Evolutionary conservation across 1,140 invertebrate genomes (phyloP), one percentile per base, ranked within the genome.

Genomic region (Camponotus vicinus): DNA sequence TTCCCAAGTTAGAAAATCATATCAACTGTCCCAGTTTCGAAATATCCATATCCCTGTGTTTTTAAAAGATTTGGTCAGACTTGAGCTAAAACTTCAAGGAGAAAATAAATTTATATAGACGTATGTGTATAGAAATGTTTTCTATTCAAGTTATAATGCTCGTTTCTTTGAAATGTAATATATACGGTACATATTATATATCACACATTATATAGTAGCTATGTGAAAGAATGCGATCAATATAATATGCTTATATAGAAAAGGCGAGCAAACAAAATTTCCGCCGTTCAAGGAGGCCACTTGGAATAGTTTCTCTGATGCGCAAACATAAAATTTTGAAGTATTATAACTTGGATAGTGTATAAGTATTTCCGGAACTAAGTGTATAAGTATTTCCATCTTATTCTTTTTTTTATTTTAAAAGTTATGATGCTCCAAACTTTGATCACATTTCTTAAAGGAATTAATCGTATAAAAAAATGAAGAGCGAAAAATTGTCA

Each of bases 81-180:
- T 66, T 78, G 13, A 45, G 59, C 21, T 42, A 15, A 52, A 77
- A 77, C 27, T 77, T 40, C 15, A 27, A 66, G 34, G 42, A 66
- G 61, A 32, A 78, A 78, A 78, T 78, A 66, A 78, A 78, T 66
- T 66, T 18, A 40, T 64, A 45, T 77, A 64, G 75, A 77, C 27
- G 57, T 45, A 32, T 13, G 37, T 18, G 64, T 11, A 37, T 11
- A 27, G 40, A 34, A 78, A 66, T 32, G 11, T 34, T 37, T 78
- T 78, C 18, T 66, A 40, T 66, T n/a, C 11, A 2, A 18, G 2
- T 66, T 34, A 78, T 15, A 78, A 49, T 21, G 13, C 6, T 78
- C 27, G 45, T 66, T 64, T 64, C 27, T 77, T 76, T 40, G 37
- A 15, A 40, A 27, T 42, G 21, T 55, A 34, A 71, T 45, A n/a